Percentiles rank a stretch among this genome's conserved stretches.
Evolutionary conservation across 2,888 invertebrate species (phyloP).

Genomic region (Tupiocoris notatus): DNA sequence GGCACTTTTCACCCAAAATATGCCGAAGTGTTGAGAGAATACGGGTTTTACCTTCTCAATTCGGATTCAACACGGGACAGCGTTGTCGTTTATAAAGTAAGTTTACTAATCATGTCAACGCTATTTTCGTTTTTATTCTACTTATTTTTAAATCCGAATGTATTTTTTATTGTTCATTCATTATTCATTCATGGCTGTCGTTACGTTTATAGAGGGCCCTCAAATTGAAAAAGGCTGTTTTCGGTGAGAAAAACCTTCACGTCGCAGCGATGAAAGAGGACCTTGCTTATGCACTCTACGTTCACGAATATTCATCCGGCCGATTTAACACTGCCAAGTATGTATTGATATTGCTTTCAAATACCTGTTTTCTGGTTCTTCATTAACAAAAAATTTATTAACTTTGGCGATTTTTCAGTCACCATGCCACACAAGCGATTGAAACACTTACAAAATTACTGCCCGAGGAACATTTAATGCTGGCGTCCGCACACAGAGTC

Average conservation of each 20-base stretch:
- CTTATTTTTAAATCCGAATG: no score
- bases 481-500: slow-evolving; percentile 86
- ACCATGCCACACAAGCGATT: slow-evolving; percentile 81
- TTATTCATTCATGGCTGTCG: no score
- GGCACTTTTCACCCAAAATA: slow-evolving; percentile 75
- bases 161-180: no score
- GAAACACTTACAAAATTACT: slow-evolving; percentile 76
- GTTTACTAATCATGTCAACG: slow-evolving; percentile 23
- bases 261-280: slow-evolving; percentile 90
- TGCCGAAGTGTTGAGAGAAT: slow-evolving; percentile 82
- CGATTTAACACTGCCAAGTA: slow-evolving; percentile 75
- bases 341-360: slow-evolving; percentile 47
- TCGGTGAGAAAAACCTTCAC: slow-evolving; percentile 80
- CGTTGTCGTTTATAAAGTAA: slow-evolving; percentile 78
- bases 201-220: slow-evolving; percentile 69
- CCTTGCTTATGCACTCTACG: slow-evolving; percentile 88
- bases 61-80: slow-evolving; percentile 81
- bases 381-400: not conserved
- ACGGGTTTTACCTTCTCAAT: slow-evolving; percentile 87
- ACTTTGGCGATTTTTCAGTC: slow-evolving; percentile 56
- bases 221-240: slow-evolving; percentile 70
- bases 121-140: no score
- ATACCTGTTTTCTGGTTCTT: not conserved
- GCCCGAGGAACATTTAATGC: slow-evolving; percentile 76
- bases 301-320: slow-evolving; percentile 86